Base-by-base conservation (phyloP, 2,888 invertebrate genomes). In the Ectemnius cavifrons region DNA sequence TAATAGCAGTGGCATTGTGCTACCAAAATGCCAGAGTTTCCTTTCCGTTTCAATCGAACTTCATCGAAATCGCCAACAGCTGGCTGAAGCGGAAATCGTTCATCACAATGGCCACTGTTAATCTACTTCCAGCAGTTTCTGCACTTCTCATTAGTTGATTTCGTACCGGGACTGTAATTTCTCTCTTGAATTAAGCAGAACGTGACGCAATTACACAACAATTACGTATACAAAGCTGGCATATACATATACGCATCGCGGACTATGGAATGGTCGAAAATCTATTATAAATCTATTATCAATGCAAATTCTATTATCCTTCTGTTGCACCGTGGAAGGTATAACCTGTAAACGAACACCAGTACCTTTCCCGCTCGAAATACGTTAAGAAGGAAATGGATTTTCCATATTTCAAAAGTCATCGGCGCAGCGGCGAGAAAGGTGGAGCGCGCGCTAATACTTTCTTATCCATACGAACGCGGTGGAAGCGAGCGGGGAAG, bases 361-460 rank as follows among this genome's bases (percentile, higher is more conserved):
- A 13, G 52, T 18, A 16, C 18, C 16, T n/a, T 52, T 52, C 4
- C 18, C 52, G 52, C 52, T 18, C 52, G 52, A 18, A 6, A 18
- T 16, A 6, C 52, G n/a, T 5, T 13, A 52, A 52, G 52, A 6
- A 57, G 63, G 61, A 62, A 60, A 67, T 74, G 63, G 73, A 84
- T 84, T 87, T 87, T 84, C 82, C 87, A 85, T 85, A 86, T 87
- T 87, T 87, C 84, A 84, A 81, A 88, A 86, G 85, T 87, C 85
- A 87, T 86, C 82, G 85, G 37, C 37, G 37, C 8, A 82, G 80
- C 75, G 81, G 77, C 82, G 85, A 85, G 87, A 86, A 88, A 86
- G 84, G 84, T 86, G 37, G 37, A 87, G 82, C 85, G 83, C 85
- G 83, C 83, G 81, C 84, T 88, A 87, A 88, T 89, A 87, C 87